Base-by-base conservation (phyloP, 1,140 invertebrate species). In the Propsilocerus akamusi region DNA sequence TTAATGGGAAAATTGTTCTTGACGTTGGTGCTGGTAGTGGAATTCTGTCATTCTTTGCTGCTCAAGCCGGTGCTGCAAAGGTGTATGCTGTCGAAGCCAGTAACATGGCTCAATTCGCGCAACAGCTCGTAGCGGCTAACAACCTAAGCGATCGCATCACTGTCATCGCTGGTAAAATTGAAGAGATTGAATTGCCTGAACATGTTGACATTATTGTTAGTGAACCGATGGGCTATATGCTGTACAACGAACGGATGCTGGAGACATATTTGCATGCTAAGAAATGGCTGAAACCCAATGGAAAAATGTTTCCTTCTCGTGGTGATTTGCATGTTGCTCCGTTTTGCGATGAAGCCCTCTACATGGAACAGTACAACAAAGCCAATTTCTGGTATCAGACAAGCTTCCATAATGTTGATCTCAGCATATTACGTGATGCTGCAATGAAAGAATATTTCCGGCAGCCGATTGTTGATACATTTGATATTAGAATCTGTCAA, bases 151-250 rank as follows among this genome's bases (percentile, higher is more conserved):
- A 86, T 59, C 80, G 80, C 59, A 92, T 99, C 50, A 74, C 83
- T 53, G 91, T 99, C 2, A 83, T 99, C 58, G 82, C 93, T 41
- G 96, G 96, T 6, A 99, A 99, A 76, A 94, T 99, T 56, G 96
- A 99, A 70, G 96, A 99, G 71, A 90, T 99, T 41, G 84, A 88
- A 52, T 67, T 99, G 52, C 92, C 93, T 5, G 94, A 98, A 67
- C 77, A 75, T 58, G 94, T 98, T 11, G 95, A 99, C 70, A 81
- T 96, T 25, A 97, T 99, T 58, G 93, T 99, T 53, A 97, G 93
- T 7, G 96, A 99, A 69, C 96, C 96, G 0, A 99, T 99, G 96
- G 96, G 96, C 24, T 99, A 99, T 61, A 99, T 99, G 96, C 70
- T 99, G 10, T 97, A 97, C 61, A 99, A 99, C 70, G 96, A 99